Percentiles rank a stretch among this genome's conserved stretches.
phyloP scores from a whole-genome alignment of 2,113 vertebrate species.

The Phylloscopus trochilus region DNA sequence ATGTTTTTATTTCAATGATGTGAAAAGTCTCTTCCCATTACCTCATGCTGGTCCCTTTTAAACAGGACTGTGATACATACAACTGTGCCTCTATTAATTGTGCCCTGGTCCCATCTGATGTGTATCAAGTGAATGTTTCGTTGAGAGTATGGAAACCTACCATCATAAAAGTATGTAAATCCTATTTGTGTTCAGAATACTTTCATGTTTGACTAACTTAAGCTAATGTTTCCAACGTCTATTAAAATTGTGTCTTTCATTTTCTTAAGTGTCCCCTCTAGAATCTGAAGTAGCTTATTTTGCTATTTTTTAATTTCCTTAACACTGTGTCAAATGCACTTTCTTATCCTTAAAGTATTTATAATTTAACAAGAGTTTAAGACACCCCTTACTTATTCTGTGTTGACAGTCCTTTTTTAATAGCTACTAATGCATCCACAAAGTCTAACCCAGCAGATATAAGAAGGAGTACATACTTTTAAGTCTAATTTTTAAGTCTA shows the following conservation, averaged over 20 bases:
- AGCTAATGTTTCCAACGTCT: not conserved
- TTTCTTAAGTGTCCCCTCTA: not conserved
- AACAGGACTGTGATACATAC: conserved; percentile 81
- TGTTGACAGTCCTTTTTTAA: not conserved
- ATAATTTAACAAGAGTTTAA: not conserved
- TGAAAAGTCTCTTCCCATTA: not conserved
- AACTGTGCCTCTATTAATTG: conserved; percentile 77
- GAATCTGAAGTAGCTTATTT: not conserved
- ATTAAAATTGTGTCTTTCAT: not conserved
- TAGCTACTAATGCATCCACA: not conserved
- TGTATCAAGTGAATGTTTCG: conserved; percentile 84
- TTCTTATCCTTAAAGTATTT: not conserved
- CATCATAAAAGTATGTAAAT: conserved; percentile 84
- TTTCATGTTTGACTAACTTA: not conserved
- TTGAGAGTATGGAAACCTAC: conserved; percentile 91
- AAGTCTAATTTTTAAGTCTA: not conserved
- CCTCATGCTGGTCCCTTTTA: not conserved
- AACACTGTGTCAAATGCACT: not conserved
- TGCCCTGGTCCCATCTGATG: conserved; percentile 67
- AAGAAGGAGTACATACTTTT: not conserved
- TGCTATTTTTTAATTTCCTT: not conserved
- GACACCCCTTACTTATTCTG: not conserved
- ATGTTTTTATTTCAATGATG: not conserved
- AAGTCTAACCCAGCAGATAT: not conserved
- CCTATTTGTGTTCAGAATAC: not conserved